Evolutionary conservation across 2,888 invertebrate species (phyloP).

Genomic region (Synanthedon andrenaeformis): DNA sequence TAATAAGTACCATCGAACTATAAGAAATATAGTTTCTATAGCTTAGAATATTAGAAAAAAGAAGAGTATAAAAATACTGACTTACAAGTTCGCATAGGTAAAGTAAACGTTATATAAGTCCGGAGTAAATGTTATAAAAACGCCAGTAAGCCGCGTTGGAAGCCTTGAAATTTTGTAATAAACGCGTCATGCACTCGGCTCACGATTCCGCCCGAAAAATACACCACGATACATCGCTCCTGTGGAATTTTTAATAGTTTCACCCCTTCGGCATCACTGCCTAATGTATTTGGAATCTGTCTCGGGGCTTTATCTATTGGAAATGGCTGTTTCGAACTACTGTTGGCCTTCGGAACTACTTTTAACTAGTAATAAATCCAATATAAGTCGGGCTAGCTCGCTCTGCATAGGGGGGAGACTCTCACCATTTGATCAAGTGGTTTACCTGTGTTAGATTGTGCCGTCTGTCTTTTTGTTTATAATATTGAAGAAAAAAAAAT

Average conservation of each 20-base stretch:
- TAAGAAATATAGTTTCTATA: too few relatives aligned
- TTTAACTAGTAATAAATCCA: slow-evolving; percentile 68
- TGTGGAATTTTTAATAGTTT: slow-evolving; percentile 65
- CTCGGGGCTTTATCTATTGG: slow-evolving; percentile 62
- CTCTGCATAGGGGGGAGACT: slow-evolving; percentile 45
- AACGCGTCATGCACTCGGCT: slow-evolving; percentile 47
- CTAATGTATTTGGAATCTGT: slow-evolving; percentile 70
- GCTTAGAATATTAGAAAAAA: too few relatives aligned
- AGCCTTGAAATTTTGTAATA: slow-evolving; percentile 39
- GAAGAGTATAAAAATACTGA: too few relatives aligned
- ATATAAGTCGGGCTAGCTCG: slow-evolving; percentile 38
- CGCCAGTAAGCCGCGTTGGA: not conserved
- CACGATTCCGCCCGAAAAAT: slow-evolving; percentile 26
- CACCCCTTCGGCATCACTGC: slow-evolving; percentile 35
- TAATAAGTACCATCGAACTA: too few relatives aligned
- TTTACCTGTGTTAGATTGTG: not conserved
- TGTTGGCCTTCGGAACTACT: slow-evolving; percentile 56
- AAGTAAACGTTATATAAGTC: too few relatives aligned
- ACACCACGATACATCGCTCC: slow-evolving; percentile 30
- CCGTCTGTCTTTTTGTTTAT: not conserved
- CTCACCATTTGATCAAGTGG: slow-evolving; percentile 16
- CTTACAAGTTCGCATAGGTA: too few relatives aligned
- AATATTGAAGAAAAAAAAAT: too few relatives aligned
- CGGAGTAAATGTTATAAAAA: not conserved
- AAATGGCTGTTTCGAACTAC: slow-evolving; percentile 65